A percentile compares a stretch with the other conserved stretches of the same genome.
phyloP scores from a whole-genome alignment of 2,113 vertebrate genomes.

The Eurypyga helias region DNA sequence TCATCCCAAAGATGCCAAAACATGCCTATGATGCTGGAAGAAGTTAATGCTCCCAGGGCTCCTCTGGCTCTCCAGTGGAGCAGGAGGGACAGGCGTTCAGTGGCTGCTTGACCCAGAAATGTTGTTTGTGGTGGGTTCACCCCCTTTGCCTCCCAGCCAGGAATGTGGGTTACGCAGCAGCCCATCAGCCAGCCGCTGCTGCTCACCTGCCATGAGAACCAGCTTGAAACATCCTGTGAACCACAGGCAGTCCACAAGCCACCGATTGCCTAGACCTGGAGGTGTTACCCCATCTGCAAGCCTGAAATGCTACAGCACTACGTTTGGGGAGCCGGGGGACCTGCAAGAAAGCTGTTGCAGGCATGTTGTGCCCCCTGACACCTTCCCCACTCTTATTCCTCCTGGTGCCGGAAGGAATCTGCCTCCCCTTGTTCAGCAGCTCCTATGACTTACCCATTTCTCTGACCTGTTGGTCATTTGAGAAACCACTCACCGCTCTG shows the following conservation, averaged over 20 bases:
- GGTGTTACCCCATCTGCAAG: background rate
- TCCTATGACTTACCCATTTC: background rate
- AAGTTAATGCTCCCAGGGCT: background rate
- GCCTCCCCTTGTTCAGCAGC: background rate
- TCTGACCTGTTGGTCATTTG: background rate
- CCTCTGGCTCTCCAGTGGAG: background rate
- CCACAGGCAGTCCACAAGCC: background rate
- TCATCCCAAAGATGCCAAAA: background rate
- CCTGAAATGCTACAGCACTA: background rate
- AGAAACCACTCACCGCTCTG: background rate
- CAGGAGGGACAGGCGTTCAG: background rate
- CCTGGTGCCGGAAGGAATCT: background rate
- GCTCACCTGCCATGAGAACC: background rate
- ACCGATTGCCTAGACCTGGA: background rate
- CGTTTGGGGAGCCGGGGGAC: background rate
- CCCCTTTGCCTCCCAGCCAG: background rate
- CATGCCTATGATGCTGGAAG: background rate
- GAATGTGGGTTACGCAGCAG: background rate
- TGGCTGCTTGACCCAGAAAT: background rate
- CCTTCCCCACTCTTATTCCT: background rate
- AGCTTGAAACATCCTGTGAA: background rate
- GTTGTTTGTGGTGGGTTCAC: background rate
- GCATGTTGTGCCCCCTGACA: background rate
- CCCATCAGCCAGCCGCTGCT: background rate
- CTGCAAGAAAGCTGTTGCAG: background rate